Evolutionary conservation across 2,797 vertebrate species (phyloP).

Genomic region (Oryzias dopingdopingensis): DNA sequence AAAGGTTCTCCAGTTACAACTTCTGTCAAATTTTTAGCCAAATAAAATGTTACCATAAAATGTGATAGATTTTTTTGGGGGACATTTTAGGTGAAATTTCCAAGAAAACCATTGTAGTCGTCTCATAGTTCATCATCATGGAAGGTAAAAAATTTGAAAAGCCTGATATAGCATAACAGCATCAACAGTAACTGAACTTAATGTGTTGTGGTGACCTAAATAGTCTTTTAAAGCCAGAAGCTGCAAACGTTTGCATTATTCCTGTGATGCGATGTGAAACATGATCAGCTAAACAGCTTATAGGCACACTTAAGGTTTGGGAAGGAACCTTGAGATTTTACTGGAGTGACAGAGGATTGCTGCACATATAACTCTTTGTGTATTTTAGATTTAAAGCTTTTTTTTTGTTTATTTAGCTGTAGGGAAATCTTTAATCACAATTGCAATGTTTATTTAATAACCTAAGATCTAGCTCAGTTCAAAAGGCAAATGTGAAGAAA

Average conservation of each 20-base stretch:
- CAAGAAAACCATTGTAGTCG: no score
- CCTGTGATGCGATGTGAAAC: constrained; percentile 40
- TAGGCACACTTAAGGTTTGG: constrained; percentile 8
- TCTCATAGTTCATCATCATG: no score
- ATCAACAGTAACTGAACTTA: no score
- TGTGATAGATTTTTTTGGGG: no score
- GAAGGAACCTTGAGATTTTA: constrained; percentile 43
- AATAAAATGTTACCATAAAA: no score
- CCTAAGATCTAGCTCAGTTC: no score
- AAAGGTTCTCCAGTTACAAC: constrained; percentile 19
- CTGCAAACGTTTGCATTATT: constrained; percentile 35
- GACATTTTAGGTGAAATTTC: no score
- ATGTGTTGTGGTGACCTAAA: constrained; percentile 12
- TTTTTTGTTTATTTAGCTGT: constrained; percentile 17
- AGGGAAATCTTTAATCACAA: no score
- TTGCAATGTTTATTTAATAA: no score
- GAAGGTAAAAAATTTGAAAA: no score
- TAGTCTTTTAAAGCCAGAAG: constrained; percentile 40
- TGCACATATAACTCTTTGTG: constrained; percentile 72
- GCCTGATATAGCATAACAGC: no score
- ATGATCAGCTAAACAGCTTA: constrained; percentile 32
- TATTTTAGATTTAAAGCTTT: constrained; percentile 47
- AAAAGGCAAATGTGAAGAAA: no score
- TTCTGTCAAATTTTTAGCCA: constrained; percentile 11
- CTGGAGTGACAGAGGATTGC: constrained; percentile 46